Evolutionary conservation across 2,113 vertebrate genomes (phyloP), one percentile per base, ranked within the genome.

Genomic region (Muntiacus muntjak): DNA sequence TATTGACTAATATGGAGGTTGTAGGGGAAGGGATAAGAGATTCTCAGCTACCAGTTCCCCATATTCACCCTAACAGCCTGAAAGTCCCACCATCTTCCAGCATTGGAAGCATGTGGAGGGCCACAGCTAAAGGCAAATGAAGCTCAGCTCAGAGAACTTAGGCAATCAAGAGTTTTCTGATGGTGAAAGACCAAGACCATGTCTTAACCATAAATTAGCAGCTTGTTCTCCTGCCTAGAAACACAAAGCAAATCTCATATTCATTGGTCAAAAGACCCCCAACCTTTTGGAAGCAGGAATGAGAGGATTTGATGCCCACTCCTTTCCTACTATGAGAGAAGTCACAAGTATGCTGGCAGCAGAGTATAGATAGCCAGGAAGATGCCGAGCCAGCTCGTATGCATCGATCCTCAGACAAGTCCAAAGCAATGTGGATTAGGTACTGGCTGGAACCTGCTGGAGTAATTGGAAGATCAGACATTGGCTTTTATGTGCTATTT

Each of bases 401-500:
- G 3, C 5, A 91, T 52, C 0, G 23, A 84, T 82, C 74, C 91
- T 67, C 92, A 30, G 47, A 28, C 47, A 30, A 93, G 89, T 78
- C 58, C 15, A 33, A 79, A 57, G 79, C 36, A 2, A 3, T 67
- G 52, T 54, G 91, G 83, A 86, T 87, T 36, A 40, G 88, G 16
- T 15, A 13, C 52, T 43, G 1, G 64, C 60, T 71, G 47, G 86
- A 89, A 82, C 40, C 83, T 17, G 57, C 93, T 14, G 1, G 4
- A 26, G 50, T 79, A 83, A 96, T 6, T 60, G 84, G 91, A 57
- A 89, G 91, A 78, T 82, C 91, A 97, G 96, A 86, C 6, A 0
- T 16, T 28, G 0, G 11, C 97, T 83, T 54, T 23, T 17, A 2
- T 6, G 54, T 50, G 36, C 79, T 60, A 4, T 83, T 74, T 58